Evolutionary conservation across 2,113 vertebrate species (phyloP).

Genomic region (Anhinga rufa): DNA sequence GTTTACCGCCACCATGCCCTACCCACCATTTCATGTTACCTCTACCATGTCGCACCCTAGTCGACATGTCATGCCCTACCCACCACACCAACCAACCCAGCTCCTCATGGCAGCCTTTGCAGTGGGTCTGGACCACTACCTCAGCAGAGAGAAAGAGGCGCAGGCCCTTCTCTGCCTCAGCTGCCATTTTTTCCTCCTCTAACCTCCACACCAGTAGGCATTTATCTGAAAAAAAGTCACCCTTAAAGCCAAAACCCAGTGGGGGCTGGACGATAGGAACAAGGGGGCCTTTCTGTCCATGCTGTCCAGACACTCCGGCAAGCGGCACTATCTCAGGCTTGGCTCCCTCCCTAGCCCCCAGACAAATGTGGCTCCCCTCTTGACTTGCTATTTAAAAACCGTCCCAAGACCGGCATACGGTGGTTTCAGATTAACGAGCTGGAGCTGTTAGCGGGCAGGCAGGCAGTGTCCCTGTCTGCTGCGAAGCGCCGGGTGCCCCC

Average conservation of each 20-base stretch:
- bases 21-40: conserved; percentile 44
- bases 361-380: conserved; percentile 19
- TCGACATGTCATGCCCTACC: background rate
- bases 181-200: background rate
- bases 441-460: background rate
- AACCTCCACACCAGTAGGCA: background rate
- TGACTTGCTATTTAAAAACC: conserved; percentile 49
- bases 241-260: background rate
- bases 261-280: background rate
- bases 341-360: background rate
- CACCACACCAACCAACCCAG: background rate
- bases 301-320: background rate
- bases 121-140: background rate
- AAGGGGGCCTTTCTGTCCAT: background rate
- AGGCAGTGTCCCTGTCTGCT: background rate
- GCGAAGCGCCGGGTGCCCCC: background rate
- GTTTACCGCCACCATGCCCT: conserved; percentile 37
- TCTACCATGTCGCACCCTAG: conserved; percentile 22
- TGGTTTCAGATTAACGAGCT: background rate
- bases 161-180: background rate
- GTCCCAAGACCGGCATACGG: background rate
- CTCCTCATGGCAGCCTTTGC: background rate
- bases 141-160: background rate
- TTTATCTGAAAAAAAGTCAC: background rate
- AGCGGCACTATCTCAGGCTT: background rate